These are phyloP conservation scores for Tipula unca DNA, from an alignment of 2,888 invertebrate genomes.

Conservation along the genomic window DNA sequence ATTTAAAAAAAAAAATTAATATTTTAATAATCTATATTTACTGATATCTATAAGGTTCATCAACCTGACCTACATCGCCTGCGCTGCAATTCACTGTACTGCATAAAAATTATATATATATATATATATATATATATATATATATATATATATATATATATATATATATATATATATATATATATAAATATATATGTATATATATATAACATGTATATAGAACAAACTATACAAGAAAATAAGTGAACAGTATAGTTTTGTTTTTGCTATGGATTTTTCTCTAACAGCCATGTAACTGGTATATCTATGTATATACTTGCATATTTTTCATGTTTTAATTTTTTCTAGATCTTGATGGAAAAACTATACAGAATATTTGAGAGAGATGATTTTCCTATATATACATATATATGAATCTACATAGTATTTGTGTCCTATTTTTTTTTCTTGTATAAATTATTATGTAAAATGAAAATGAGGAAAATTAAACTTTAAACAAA, in stretches of 20 bases:
- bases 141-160: not conserved
- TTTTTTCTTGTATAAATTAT: not conserved
- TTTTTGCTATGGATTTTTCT: not conserved
- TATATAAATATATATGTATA: too few species aligned
- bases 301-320: not conserved
- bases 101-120: not conserved
- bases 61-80: conserved; percentile 17
- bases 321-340: not conserved
- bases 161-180: not conserved
- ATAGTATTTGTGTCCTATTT: not conserved
- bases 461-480: not conserved
- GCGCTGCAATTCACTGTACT: not conserved
- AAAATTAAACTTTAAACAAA: not conserved
- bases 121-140: not conserved
- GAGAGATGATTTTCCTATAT: not conserved
- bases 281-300: not conserved
- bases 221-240: not conserved
- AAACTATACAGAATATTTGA: not conserved
- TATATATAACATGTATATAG: not conserved
- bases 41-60: conserved; percentile 15
- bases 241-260: not conserved
- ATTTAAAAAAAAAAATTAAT: not conserved
- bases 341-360: not conserved
- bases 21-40: not conserved
- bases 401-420: not conserved